Base-by-base conservation (phyloP, 2,113 vertebrate species). In the Phylloscopus trochiloides region DNA sequence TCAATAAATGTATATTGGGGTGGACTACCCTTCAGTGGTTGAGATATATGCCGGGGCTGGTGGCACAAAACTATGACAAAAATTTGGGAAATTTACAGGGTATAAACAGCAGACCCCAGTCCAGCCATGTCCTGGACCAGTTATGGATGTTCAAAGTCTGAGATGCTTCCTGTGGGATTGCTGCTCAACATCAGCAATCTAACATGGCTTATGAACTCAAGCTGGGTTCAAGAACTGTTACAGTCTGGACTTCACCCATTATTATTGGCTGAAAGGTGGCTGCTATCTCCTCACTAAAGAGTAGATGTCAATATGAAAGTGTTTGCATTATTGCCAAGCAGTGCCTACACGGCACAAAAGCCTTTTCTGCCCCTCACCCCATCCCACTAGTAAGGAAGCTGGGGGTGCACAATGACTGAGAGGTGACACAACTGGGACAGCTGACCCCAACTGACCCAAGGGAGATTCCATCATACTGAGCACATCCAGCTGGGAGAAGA, bases 281-380 rank as follows among this genome's bases (percentile, higher is more conserved):
- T 2, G 29, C 61, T 66, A 42, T 45, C 72, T 75, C 62, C 55
- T 26, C 26, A 6, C 17, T n/a, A 12, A 65, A 66, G 67, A 61
- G 34, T 13, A 36, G 73, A 93, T 19, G 26, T 71, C 36, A 61
- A 47, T 10, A 10, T 14, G 34, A 24, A 43, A n/a, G 21, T 13
- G 17, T 73, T 55, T 68, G 22, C 0, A 1, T 45, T 51, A 20
- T 8, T 62, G 66, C 28, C 9, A 7, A 73, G 12, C 52, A 61
- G 24, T 3, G 8, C 16, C 25, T 7, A 29, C 12, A n/a, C 0
- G 2, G n/a, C 0, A 2, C 24, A 54, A 52, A 72, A 43, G 26
- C n/a, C n/a, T 72, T 29, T 82, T 59, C 65, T 72, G 22, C 22
- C 40, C 15, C 38, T 36, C 29, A 14, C 5, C 11, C 31, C 45